A percentile compares a stretch with the other conserved stretches of the same genome.
Conservation (phyloP, 2,888 invertebrate genomes). For the Syrphus vitripennis region DNA sequence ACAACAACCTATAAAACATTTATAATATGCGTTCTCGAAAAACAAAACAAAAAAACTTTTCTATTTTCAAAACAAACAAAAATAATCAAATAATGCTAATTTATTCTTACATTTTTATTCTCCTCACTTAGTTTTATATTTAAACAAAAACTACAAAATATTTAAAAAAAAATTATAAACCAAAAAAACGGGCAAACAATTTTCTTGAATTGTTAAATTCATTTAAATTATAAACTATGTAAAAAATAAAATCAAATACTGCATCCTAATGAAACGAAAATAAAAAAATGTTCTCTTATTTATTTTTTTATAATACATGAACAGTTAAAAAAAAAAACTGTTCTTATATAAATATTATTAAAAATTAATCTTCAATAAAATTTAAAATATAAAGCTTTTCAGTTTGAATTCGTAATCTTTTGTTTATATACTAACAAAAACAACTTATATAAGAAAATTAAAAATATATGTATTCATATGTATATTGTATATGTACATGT, state of each 20-base stretch:
- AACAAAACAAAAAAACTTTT: no score
- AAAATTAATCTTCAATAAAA: constrained; percentile 32
- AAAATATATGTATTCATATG: constrained; percentile 54
- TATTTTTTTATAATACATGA: constrained; percentile 58
- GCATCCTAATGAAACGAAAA: constrained; percentile 40
- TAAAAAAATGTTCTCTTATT: constrained; percentile 28
- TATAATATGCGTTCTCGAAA: constrained; percentile 21
- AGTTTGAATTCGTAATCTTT: constrained; percentile 53
- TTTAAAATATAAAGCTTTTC: constrained; percentile 19
- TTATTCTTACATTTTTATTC: constrained; percentile 37
- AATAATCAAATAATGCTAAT: neutral
- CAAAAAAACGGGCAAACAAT: constrained; percentile 40
- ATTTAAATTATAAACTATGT: constrained; percentile 31
- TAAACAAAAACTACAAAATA: neutral
- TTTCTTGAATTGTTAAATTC: constrained; percentile 13
- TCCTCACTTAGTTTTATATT: constrained; percentile 39
- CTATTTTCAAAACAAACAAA: constrained; percentile 36
- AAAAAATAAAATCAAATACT: constrained; percentile 17
- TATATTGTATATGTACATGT: constrained; percentile 62
- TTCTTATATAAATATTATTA: constrained; percentile 37
- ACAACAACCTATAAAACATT: constrained; percentile 13
- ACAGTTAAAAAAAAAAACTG: neutral
- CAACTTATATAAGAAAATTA: constrained; percentile 29
- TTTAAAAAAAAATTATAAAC: neutral
- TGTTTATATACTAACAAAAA: constrained; percentile 25